phyloP scores from a whole-genome alignment of 2,888 invertebrate genomes.

The Timema podura region DNA sequence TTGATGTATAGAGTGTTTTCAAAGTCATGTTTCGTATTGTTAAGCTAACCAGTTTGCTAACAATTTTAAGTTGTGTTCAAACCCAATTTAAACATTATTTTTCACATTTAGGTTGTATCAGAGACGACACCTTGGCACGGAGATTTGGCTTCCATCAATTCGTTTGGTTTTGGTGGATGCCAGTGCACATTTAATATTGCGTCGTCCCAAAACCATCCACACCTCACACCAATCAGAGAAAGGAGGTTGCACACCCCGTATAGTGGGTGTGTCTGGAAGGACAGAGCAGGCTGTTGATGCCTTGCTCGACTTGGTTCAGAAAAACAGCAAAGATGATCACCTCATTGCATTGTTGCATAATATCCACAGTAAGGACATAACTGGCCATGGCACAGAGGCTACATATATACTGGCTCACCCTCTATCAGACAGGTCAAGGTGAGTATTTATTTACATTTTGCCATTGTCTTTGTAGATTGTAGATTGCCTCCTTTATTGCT shows the following conservation, averaged over 20 bases:
- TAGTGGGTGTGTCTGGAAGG: conserved; percentile 73
- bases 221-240: background rate
- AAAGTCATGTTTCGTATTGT: no score
- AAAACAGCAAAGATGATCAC: background rate
- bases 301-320: conserved; percentile 57
- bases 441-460: no score
- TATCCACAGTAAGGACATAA: background rate
- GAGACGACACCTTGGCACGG: conserved; percentile 29
- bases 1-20: no score
- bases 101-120: conserved; percentile 35
- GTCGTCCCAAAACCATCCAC: conserved; percentile 43
- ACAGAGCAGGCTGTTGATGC: conserved; percentile 68
- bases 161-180: conserved; percentile 87
- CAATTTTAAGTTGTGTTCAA: no score
- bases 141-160: conserved; percentile 57
- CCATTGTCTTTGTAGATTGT: no score
- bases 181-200: conserved; percentile 69
- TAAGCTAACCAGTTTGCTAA: no score
- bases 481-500: no score
- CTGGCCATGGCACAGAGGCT: conserved; percentile 12
- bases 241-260: conserved; percentile 55
- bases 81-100: background rate
- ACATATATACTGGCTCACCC: no score
- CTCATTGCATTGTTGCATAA: conserved; percentile 7
- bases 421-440: no score